Base-by-base conservation (phyloP, 2,888 invertebrate species). In the Rotaria socialis region DNA sequence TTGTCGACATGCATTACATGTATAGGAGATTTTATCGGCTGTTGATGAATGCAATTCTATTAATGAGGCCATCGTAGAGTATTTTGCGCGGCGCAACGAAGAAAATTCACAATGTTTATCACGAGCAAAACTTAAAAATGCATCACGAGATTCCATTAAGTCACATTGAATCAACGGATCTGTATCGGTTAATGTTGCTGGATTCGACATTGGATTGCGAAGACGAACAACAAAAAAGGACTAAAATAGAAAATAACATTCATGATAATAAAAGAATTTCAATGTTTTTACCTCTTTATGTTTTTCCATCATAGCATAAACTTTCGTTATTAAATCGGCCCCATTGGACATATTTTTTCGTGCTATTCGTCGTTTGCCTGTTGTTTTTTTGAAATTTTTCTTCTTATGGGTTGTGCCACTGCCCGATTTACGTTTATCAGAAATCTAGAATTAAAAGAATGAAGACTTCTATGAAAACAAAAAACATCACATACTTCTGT, bases 51-150 rank as follows among this genome's bases (percentile, higher is more conserved):
- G 98, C 89, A 99, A 93, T 92, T 99, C 98, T 92, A 97, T 97
- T 88, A 98, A 92, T 95, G 99, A 95, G 88, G 96, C 96, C 92
- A 99, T 94, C 7, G 97, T 96, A 88, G 97, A 97, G 92, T 94
- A 98, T 91, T 96, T 95, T 87, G 97, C 96, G 88, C 99, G 93
- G 43, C 99, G 93, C 89, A 97, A 93, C 4, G 96, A 96, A 52
- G 96, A 96, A 92, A 99, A 99, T 92, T 99, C 99, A 92, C 96
- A 97, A 92, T 99, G 99, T 89, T 96, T 95, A 92, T 99, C 99
- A 89, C 99, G 94, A 50, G 98, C 97, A 93, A 97, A 94, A 19
- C 97, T 97, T 27, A 99, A 93, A 93, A 99, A 99, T 88, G 97
- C 97, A 92, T 99, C 99, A 88, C 99, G 94, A 6, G 99, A 98